Evolutionary conservation across 2,888 invertebrate species (phyloP), one percentile per base, ranked within the genome.

Genomic region (Gastrophysa polygoni): DNA sequence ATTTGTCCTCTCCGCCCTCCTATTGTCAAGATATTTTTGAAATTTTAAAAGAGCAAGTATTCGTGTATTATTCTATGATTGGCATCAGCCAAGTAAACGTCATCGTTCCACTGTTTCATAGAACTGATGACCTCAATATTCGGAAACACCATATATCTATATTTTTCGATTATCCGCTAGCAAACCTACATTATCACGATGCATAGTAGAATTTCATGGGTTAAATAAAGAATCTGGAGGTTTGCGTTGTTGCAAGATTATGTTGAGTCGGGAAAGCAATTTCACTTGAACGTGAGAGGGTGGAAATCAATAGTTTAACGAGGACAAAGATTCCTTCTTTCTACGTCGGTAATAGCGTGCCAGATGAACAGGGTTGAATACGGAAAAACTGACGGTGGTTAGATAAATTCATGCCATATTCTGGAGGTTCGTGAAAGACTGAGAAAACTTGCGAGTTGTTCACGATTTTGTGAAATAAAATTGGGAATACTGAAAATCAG

Each of bases 231-330:
- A 70, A 70, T 70, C 70, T 66, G 65, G 64, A 63, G 64, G 67
- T 69, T 68, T 64, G 67, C 66, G 66, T 63, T 67, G 70, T 63
- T 68, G 65, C 68, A 68, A 70, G 67, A 70, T 70, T 72, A 71
- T 65, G 65, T 68, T 69, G 68, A 64, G 71, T 67, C 70, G 72
- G 70, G 69, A 68, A 72, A 69, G 68, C 69, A 67, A 70, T 71
- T 73, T 72, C 64, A 65, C 71, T 71, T 70, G 68, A 67, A 71
- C 71, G 71, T 71, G 68, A 70, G 71, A 71, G 71, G 68, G 67
- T 66, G 69, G 71, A 73, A 73, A 73, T 73, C 73, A 72, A 73
- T 73, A 73, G 69, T 72, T 69, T 68, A 72, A 70, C 68, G 67
- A 72, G 71, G 67, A 68, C 67, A 69, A 69, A 66, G 68, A 69